These are phyloP conservation scores for Scopus umbretta DNA, from an alignment of 2,113 vertebrate genomes.

Conservation along the genomic window DNA sequence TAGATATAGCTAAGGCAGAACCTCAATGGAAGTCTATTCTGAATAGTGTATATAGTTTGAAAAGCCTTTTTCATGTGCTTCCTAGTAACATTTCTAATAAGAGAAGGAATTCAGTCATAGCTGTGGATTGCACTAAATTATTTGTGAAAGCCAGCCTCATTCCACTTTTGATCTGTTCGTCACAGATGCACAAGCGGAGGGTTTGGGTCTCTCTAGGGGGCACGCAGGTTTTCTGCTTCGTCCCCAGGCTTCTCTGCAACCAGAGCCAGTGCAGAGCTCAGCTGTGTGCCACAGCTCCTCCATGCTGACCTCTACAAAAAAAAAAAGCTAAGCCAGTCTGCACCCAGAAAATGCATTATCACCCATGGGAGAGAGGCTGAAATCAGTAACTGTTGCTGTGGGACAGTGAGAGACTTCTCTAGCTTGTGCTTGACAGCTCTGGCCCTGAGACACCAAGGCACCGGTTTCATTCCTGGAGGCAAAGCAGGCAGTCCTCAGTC, in stretches of 20 bases:
- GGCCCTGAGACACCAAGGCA: neutral
- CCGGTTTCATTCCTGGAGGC: no score
- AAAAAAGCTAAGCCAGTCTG: no score
- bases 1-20: fast-evolving
- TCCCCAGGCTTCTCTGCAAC: neutral
- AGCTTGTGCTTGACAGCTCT: neutral
- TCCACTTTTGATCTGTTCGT: no score
- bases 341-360: fast-evolving
- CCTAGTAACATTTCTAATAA: neutral
- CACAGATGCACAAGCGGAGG: fast-evolving
- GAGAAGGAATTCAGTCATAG: neutral
- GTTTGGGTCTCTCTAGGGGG: no score
- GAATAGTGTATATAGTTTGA: no score
- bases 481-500: neutral
- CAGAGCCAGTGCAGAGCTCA: neutral
- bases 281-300: neutral
- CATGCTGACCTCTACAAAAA: neutral
- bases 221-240: fast-evolving
- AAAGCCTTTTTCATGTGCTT: neutral
- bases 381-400: neutral
- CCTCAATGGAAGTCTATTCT: neutral
- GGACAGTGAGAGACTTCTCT: neutral
- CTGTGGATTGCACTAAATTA: neutral
- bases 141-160: neutral
- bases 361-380: neutral